Evolutionary conservation across 2,797 vertebrate genomes (phyloP).

Genomic region (Apogon hyalosoma): DNA sequence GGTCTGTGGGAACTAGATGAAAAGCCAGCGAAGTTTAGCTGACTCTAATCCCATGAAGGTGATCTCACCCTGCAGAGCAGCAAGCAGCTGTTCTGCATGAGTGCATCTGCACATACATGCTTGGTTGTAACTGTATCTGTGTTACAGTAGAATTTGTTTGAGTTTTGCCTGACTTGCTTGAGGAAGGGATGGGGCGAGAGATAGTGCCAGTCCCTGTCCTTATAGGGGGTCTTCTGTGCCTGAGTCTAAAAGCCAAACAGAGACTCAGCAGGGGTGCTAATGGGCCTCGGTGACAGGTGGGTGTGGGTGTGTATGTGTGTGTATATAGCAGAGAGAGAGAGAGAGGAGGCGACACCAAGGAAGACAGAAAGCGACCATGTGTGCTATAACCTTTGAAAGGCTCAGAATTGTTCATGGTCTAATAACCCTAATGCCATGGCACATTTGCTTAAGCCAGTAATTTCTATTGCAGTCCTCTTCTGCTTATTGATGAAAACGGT

Average conservation of each 20-base stretch:
- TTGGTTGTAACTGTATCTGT: slow-evolving; percentile 3
- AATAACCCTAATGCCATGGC: slow-evolving; percentile 54
- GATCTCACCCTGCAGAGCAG: slow-evolving; percentile 38
- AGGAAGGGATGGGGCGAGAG: slow-evolving; percentile 23
- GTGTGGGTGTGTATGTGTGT: slow-evolving; percentile 45
- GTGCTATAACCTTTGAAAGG: slow-evolving; percentile 64
- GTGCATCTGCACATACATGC: slow-evolving; percentile 7
- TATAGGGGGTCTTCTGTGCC: slow-evolving; percentile 41
- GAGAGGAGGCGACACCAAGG: slow-evolving; percentile 16
- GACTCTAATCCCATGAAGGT: slow-evolving; percentile 50
- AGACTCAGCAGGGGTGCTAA: slow-evolving; percentile 70
- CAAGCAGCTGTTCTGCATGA: slow-evolving; percentile 17
- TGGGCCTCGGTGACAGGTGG: slow-evolving; percentile 65
- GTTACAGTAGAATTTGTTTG: slow-evolving; percentile 25
- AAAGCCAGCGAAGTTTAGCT: slow-evolving; percentile 50
- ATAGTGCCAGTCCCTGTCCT: slow-evolving; percentile 45
- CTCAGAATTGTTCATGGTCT: slow-evolving; percentile 58
- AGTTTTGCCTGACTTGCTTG: slow-evolving; percentile 12
- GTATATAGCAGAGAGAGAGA: slow-evolving; percentile 5
- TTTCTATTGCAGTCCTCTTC: slow-evolving; percentile 41
- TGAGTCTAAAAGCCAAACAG: slow-evolving; percentile 66
- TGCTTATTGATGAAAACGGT: slow-evolving; percentile 34
- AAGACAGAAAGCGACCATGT: slow-evolving; percentile 7
- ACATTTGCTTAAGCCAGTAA: slow-evolving; percentile 59
- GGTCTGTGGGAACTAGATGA: slow-evolving; percentile 23